Base-by-base conservation (phyloP, 2,888 invertebrate genomes). In the Drosophila nr. medialis region DNA sequence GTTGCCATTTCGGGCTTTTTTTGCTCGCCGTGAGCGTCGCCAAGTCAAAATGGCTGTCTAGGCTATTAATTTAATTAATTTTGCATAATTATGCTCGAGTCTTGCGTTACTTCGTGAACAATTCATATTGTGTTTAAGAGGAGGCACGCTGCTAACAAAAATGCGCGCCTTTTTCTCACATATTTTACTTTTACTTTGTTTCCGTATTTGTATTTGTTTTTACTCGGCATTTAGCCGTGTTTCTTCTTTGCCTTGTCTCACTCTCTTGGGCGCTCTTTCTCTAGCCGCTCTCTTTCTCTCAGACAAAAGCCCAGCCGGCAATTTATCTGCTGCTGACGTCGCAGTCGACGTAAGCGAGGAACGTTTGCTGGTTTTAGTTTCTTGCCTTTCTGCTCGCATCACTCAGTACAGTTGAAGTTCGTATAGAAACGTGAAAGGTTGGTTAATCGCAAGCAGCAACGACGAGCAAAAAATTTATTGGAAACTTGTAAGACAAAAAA, bases 121-220 rank as follows among this genome's bases (percentile, higher is more conserved):
- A 60, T 58, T 24, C 15, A 53, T 59, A 38, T 54, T 66, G 63
- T 69, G 58, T 56, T 64, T 45, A 54, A 53, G 11, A 54, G 66
- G 62, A 51, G 68, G 60, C 68, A 34, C 45, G 45, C 55, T 48
- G 38, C 63, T 56, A 36, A 4, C 24, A 1, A n/a, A 79, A 81
- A 66, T 61, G 72, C 90, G 90, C 83, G 83, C 83, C 49, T 80
- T 83, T 88, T 64, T 48, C 24, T 45, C 64, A 68, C 71, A 68
- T 63, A 81, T 72, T 81, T 72, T 64, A 77, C 65, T 68, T 83
- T 80, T 64, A 72, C 65, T 66, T 75, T 80, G 72, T 80, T 80
- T 76, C 77, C 64, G 64, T 76, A 64, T 85, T 83, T 89, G 85
- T 83, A 90, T 84, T 85, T 90, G 90, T 85, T 85, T 85, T 90